Evolutionary conservation across 1,140 invertebrate species (phyloP), one percentile per base, ranked within the genome.

Genomic region (Homarus americanus): DNA sequence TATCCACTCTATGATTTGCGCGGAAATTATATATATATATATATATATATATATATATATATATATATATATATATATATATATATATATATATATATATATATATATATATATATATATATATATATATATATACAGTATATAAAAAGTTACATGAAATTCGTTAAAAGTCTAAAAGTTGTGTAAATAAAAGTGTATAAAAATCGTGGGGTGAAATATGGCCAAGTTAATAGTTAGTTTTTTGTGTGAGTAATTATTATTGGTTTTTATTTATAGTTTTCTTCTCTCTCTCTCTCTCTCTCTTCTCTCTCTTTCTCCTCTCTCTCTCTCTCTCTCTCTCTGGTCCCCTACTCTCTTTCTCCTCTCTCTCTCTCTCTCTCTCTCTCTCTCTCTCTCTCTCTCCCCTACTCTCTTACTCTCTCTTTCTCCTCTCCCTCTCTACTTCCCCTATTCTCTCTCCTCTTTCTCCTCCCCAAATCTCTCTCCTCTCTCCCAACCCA

Each of bases 21-120:
- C n/a, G n/a, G n/a, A n/a, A n/a, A n/a, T n/a, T n/a, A n/a, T 12
- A 24, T 75, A 38, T 38, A 38, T 75, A 0, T 75, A 36, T 15
- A 38, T 34, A 20, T 1, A 38, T 4, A 24, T 38, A 17, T 75
- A 38, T n/a, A 15, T 2, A 9, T 2, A 24, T 63, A 63, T 63
- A 63, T 63, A 63, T 63, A 63, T 63, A 63, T 63, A 63, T 63
- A 63, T 63, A 63, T 63, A 63, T 63, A 63, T 63, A 63, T 63
- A 63, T 63, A 63, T 63, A 63, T 63, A 63, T 63, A 63, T 63
- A 63, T 63, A 63, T 63, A 63, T 63, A 63, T 63, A 63, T 63
- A 63, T 63, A 63, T 63, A 63, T 63, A 63, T 63, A 63, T 63
- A 63, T 63, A 63, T 63, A 63, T 63, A 63, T 63, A 63, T 63